Evolutionary conservation across 2,113 vertebrate genomes (phyloP), one percentile per base, ranked within the genome.

Genomic region (Asarcornis scutulata): DNA sequence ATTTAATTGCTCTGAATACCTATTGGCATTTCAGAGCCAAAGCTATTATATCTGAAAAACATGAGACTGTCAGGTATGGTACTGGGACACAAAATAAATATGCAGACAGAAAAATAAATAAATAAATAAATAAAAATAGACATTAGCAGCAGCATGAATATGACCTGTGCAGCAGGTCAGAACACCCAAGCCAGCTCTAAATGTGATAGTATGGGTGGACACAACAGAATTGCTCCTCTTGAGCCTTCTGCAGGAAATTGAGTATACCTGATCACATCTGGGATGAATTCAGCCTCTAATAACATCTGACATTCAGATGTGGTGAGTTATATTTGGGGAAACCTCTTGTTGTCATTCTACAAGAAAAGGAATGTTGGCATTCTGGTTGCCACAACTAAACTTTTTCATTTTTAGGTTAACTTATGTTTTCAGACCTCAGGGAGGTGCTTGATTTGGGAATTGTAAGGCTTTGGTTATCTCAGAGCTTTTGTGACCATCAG

Each of bases 11-110:
- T 46, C 1, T 10, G 14, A 62, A n/a, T 9, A 36, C 14, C 25
- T 63, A 25, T 1, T 46, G 48, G 11, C 12, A 25, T 9, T 60
- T 63, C 2, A 52, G 7, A 69, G 72, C 17, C 80, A 53, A 80
- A 77, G 22, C 6, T 73, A 8, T 7, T 53, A 4, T n/a, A 53
- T 27, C 16, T 74, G 42, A 81, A 67, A 71, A 82, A 31, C 0
- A 12, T 23, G 16, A 50, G 31, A 52, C 17, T 42, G 0, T 42
- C 55, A 46, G 20, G 4, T 34, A 62, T 0, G 1, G 14, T 40
- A 22, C n/a, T 86, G 52, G 59, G 44, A 48, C 68, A 58, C 0
- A 56, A 81, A 84, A 27, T 15, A 36, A 86, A 75, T 11, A 17
- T 0, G 2, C 8, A 67, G 18, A 14, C 67, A 62, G 59, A 63